Conservation (phyloP, 1,140 invertebrate genomes). For the Lamellibrachia luymesi region DNA sequence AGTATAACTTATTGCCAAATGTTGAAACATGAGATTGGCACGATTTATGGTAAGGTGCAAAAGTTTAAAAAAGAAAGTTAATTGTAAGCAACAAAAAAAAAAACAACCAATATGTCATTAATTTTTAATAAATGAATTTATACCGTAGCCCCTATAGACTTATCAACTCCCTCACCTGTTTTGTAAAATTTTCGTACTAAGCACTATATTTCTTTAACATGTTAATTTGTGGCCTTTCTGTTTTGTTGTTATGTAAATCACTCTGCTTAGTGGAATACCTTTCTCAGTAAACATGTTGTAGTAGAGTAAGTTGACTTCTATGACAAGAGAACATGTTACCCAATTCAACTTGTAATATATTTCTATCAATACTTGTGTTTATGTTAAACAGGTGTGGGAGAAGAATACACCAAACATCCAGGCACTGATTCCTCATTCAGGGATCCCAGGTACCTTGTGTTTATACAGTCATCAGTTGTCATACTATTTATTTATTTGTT, state of each 20-base stretch:
- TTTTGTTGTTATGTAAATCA: too few species aligned
- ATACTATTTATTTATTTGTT: not conserved
- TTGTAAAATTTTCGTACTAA: too few species aligned
- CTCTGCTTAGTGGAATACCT: too few species aligned
- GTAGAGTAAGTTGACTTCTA: not conserved
- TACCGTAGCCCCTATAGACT: too few species aligned
- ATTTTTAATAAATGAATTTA: too few species aligned
- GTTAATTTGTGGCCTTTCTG: not conserved
- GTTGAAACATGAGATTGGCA: not conserved
- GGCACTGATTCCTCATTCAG: not conserved
- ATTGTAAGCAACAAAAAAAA: too few species aligned
- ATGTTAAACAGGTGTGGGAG: not conserved
- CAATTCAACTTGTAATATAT: not conserved
- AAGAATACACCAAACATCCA: not conserved
- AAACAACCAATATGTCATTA: too few species aligned
- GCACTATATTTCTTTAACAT: not conserved
- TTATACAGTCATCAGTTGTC: not conserved
- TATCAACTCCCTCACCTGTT: too few species aligned
- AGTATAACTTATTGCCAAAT: not conserved
- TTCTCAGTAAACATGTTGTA: not conserved
- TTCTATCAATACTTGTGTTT: not conserved
- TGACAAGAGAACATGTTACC: not conserved
- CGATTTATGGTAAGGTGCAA: too few species aligned
- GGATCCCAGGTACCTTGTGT: not conserved
- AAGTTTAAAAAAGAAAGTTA: too few species aligned